Evolutionary conservation across 2,113 vertebrate genomes (phyloP).

Genomic region (Megaceryle maxima): DNA sequence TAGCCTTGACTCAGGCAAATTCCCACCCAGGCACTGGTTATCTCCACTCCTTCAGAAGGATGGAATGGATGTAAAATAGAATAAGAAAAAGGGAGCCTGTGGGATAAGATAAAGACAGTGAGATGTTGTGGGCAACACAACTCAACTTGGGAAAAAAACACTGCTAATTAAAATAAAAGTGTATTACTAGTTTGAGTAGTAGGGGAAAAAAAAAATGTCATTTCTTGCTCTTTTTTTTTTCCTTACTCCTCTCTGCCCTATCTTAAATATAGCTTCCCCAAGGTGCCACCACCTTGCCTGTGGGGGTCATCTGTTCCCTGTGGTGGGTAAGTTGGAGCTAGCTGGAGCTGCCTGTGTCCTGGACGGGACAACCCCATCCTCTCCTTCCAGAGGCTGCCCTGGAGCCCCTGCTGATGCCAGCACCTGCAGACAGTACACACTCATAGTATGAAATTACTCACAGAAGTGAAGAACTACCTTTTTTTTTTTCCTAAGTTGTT

Average conservation of each 20-base stretch:
- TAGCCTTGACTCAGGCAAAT: not conserved
- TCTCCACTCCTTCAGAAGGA: not conserved
- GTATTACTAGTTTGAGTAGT: not conserved
- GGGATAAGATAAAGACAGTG: not conserved
- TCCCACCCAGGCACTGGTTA: not conserved
- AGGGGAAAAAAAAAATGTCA: not conserved
- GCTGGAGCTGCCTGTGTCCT: fast-evolving
- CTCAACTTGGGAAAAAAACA: not conserved
- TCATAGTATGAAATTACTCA: not conserved
- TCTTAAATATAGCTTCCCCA: not conserved
- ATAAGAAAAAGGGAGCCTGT: not conserved
- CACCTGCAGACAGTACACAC: fast-evolving
- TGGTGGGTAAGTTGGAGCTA: fast-evolving
- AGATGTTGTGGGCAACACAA: not conserved
- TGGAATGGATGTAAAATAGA: not conserved
- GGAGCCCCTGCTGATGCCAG: fast-evolving
- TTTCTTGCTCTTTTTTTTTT: not conserved
- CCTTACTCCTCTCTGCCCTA: not conserved
- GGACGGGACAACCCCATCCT: fast-evolving
- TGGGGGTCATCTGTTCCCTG: fast-evolving
- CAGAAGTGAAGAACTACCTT: not conserved
- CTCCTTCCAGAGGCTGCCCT: not conserved
- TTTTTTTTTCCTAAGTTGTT: not conserved
- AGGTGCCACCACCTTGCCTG: fast-evolving
- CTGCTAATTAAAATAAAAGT: not conserved